phyloP scores from a whole-genome alignment of 2,888 invertebrate species.

The Muschampia plurimacula region DNA sequence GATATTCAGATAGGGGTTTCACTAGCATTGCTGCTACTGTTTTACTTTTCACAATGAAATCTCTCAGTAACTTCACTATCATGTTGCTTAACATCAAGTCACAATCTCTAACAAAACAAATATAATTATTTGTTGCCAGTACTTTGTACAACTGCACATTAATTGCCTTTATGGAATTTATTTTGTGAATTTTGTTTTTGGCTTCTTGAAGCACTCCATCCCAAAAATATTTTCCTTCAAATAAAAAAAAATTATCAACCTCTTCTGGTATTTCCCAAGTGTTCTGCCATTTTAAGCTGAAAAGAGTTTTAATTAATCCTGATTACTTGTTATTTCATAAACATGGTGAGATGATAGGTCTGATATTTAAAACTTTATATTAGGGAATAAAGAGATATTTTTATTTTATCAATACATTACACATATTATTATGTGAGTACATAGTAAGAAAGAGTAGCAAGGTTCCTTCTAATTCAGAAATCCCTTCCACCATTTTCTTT shows the following conservation, averaged over 20 bases:
- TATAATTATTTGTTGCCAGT: conserved; percentile 56
- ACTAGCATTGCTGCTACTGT: conserved; percentile 68
- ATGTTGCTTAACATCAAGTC: conserved; percentile 69
- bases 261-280: conserved; percentile 51
- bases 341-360: no score
- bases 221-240: conserved; percentile 74
- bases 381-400: no score
- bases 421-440: no score
- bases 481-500: no score
- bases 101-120: conserved; percentile 71
- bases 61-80: conserved; percentile 66
- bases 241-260: conserved; percentile 64
- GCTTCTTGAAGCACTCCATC: conserved; percentile 56
- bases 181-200: conserved; percentile 47
- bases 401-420: no score
- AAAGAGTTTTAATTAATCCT: conserved; percentile 42
- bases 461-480: no score
- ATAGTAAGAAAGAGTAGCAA: no score
- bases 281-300: conserved; percentile 66
- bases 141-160: conserved; percentile 65
- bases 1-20: conserved; percentile 73
- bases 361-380: no score
- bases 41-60: conserved; percentile 58
- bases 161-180: conserved; percentile 61
- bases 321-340: neutral